phyloP scores from a whole-genome alignment of 2,113 vertebrate genomes.

The Eudyptes chrysolophus region DNA sequence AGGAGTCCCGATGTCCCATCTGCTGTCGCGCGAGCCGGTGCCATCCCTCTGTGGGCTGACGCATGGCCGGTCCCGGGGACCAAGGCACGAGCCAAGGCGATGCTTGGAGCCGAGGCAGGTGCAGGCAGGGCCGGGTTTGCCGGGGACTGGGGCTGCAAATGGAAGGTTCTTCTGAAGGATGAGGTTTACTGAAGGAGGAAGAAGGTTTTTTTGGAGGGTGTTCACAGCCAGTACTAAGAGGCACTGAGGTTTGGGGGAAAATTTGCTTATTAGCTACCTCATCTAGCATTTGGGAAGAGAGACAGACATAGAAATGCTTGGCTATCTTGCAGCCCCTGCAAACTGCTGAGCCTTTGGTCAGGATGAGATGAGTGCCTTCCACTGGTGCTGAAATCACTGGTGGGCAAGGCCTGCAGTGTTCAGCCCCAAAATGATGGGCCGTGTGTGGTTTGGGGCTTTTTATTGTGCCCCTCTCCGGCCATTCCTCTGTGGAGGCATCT shows the following conservation, averaged over 20 bases:
- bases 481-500: neutral
- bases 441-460: neutral
- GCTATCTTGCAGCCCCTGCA: neutral
- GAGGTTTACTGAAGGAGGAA: neutral
- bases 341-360: neutral
- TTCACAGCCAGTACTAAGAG: neutral
- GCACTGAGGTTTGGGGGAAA: fast-evolving
- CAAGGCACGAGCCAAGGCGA: fast-evolving
- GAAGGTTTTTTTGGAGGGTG: neutral
- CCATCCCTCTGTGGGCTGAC: neutral
- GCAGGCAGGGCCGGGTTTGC: neutral
- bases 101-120: neutral
- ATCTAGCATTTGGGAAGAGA: neutral
- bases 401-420: neutral
- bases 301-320: fast-evolving
- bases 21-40: neutral
- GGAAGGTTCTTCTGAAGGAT: neutral
- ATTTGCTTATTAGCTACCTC: neutral
- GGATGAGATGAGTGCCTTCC: neutral
- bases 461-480: neutral
- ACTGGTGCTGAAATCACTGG: no score
- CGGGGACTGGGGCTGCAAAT: neutral
- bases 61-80: fast-evolving
- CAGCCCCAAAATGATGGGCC: neutral
- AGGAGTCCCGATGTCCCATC: neutral